Conservation (phyloP, 2,888 invertebrate genomes). For the Mycalesis mineus region DNA sequence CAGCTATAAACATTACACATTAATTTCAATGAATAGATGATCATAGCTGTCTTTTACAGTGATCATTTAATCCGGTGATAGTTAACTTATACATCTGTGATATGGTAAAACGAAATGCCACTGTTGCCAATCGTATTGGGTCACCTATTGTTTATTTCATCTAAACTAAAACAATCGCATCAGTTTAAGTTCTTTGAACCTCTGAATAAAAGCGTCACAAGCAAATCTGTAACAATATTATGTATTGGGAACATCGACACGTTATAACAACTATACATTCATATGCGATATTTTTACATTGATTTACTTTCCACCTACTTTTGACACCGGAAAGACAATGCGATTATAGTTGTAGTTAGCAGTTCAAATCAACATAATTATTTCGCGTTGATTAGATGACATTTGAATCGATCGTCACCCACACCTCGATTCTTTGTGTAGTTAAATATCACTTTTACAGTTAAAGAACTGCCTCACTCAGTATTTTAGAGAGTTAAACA, state of each 20-base stretch:
- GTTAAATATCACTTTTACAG: neutral
- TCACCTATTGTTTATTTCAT: neutral
- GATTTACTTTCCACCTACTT: neutral
- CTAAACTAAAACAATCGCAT: neutral
- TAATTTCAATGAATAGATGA: no score
- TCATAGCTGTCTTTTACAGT: no score
- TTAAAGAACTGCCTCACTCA: neutral
- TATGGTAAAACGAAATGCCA: neutral
- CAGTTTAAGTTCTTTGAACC: neutral
- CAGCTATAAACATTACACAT: no score
- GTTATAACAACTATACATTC: neutral
- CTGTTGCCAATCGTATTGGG: neutral
- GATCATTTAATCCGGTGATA: no score
- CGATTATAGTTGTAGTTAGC: neutral
- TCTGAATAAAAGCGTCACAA: neutral
- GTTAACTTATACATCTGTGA: no score
- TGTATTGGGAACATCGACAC: neutral
- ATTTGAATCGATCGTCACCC: conserved; percentile 4
- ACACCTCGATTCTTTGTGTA: neutral
- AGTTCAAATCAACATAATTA: neutral
- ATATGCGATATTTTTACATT: neutral
- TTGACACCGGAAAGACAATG: neutral
- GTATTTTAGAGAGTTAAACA: neutral
- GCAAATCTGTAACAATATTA: neutral
- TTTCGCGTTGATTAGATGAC: conserved; percentile 5